phyloP scores from a whole-genome alignment of 1,140 invertebrate species.

The Gryon sp. region DNA sequence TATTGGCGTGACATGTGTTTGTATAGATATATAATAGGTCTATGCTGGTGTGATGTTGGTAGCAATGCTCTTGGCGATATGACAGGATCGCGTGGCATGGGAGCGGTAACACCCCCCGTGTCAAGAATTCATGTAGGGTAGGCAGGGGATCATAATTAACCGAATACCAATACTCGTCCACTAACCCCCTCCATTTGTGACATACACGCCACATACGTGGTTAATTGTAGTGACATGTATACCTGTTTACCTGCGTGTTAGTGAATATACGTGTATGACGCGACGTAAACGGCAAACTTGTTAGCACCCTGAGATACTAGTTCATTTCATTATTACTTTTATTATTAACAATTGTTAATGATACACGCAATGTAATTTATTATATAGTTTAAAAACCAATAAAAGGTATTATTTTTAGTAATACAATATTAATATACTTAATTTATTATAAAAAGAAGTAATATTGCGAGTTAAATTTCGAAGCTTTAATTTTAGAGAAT shows the following conservation, averaged over 20 bases:
- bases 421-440: no score
- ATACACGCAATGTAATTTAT: no score
- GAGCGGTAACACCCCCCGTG: constrained; percentile 76
- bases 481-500: no score
- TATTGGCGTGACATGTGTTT: constrained; percentile 60
- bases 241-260: constrained; percentile 57
- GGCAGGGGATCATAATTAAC: constrained; percentile 79
- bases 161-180: constrained; percentile 78
- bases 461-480: no score
- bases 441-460: no score
- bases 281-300: constrained; percentile 50
- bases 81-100: constrained; percentile 77
- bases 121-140: constrained; percentile 78
- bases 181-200: constrained; percentile 73
- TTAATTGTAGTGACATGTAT: constrained; percentile 70
- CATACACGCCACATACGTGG: constrained; percentile 69
- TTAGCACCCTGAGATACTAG: constrained; percentile 37
- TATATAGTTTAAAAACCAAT: no score
- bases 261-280: constrained; percentile 40
- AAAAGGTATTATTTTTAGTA: no score
- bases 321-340: constrained; percentile 5
- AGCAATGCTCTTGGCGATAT: constrained; percentile 77
- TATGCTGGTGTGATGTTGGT: constrained; percentile 69
- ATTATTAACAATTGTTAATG: no score
- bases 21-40: constrained; percentile 62